These are phyloP conservation scores for Pedionomus torquatus DNA, from an alignment of 2,113 vertebrate species.

Conservation along the genomic window DNA sequence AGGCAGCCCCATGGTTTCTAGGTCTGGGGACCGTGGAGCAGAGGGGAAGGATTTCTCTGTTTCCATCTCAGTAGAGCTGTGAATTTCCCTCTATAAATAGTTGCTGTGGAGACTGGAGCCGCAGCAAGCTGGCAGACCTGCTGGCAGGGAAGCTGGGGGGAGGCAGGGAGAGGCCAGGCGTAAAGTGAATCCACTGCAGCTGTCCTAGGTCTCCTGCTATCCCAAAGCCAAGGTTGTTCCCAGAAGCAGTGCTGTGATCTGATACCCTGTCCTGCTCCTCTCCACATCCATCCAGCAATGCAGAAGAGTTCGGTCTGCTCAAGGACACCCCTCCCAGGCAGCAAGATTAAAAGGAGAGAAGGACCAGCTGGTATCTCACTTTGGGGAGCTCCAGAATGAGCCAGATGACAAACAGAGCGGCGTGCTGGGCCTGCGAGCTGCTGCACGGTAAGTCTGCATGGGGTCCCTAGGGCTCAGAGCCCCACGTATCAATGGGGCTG, in stretches of 20 bases:
- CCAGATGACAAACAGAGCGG: neutral
- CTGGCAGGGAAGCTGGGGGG: conserved; percentile 22
- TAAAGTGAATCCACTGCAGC: conserved; percentile 58
- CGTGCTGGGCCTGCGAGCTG: neutral
- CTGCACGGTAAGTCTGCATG: neutral
- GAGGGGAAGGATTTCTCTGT: conserved; percentile 3
- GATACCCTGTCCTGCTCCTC: conserved; percentile 29
- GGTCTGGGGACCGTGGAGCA: neutral
- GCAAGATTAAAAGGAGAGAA: conserved; percentile 18
- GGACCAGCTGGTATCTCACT: neutral
- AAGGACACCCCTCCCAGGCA: conserved; percentile 12
- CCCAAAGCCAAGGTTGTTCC: conserved; percentile 29
- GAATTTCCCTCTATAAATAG: conserved; percentile 66
- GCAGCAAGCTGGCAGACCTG: conserved; percentile 15
- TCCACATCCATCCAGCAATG: neutral
- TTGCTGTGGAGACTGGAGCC: conserved; percentile 31
- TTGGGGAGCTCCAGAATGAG: neutral
- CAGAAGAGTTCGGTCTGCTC: neutral
- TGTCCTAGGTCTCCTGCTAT: conserved; percentile 33
- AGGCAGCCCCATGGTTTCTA: neutral
- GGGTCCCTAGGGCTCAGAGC: neutral
- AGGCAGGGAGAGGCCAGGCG: conserved; percentile 12
- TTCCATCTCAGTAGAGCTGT: conserved; percentile 38
- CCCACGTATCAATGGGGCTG: fast-evolving
- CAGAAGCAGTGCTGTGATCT: conserved; percentile 36